These are phyloP conservation scores for Micrastur ruficollis DNA, from an alignment of 2,797 vertebrate genomes.

Conservation along the genomic window DNA sequence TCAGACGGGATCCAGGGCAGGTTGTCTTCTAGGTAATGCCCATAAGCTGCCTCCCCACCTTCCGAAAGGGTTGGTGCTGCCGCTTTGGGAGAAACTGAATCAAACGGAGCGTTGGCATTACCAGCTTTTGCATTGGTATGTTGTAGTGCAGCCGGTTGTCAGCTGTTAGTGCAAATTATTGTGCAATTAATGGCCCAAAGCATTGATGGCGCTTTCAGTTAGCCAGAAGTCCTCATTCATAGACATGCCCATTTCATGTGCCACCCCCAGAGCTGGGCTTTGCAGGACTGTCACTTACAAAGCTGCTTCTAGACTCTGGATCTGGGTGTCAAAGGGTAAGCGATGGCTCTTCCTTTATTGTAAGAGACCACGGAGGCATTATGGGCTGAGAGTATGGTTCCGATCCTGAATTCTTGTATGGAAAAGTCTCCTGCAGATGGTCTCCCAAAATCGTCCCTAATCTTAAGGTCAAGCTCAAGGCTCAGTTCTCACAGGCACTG, in stretches of 20 bases:
- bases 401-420: not conserved
- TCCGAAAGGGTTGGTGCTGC: not conserved
- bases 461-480: not conserved
- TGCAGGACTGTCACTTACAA: not conserved
- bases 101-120: rapidly evolving
- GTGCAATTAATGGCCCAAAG: not conserved
- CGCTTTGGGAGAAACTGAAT: not conserved
- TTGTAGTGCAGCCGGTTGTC: not conserved
- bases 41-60: not conserved
- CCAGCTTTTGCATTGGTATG: not conserved
- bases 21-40: not conserved
- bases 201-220: not conserved
- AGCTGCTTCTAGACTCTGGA: not conserved
- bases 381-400: not conserved
- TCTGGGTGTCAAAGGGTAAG: not conserved
- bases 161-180: too few relatives aligned
- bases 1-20: not conserved
- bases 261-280: not conserved
- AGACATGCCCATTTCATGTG: not conserved
- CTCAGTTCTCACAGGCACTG: not conserved
- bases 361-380: rapidly evolving
- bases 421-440: rapidly evolving
- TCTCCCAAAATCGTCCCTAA: not conserved
- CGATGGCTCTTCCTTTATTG: not conserved
- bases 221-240: not conserved